phyloP scores from a whole-genome alignment of 2,113 vertebrate genomes.

The Gorsachius goisagi region DNA sequence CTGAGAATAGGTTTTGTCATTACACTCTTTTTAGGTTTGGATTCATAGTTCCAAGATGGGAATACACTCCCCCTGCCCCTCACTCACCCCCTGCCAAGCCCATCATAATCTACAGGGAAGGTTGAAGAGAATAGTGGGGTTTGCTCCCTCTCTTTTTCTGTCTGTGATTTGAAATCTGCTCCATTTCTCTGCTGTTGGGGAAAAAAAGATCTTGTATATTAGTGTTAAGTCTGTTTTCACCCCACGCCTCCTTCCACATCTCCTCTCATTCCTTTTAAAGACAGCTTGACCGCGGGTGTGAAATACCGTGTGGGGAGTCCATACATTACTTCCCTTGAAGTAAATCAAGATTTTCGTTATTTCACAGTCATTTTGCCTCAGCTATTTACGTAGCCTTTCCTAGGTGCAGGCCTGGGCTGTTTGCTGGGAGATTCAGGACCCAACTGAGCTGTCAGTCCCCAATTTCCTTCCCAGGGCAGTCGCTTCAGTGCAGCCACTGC shows the following conservation, averaged over 20 bases:
- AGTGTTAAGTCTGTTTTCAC: background rate
- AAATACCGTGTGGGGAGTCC: background rate
- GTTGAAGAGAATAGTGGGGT: background rate
- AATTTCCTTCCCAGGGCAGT: background rate
- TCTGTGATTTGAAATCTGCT: background rate
- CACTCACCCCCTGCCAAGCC: background rate
- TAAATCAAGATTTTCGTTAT: conserved; percentile 11
- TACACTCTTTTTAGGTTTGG: background rate
- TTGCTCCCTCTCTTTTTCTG: background rate
- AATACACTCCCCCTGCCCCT: background rate
- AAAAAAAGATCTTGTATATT: background rate
- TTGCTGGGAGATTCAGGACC: background rate
- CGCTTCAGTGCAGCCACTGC: background rate
- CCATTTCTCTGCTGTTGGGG: background rate
- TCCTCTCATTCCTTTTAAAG: background rate
- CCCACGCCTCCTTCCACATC: background rate
- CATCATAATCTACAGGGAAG: background rate
- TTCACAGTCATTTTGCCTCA: conserved; percentile 3
- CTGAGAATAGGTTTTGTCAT: background rate
- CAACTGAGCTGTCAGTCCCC: background rate
- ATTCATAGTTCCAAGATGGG: background rate
- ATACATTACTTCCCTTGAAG: background rate
- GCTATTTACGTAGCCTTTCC: background rate
- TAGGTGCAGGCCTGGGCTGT: background rate
- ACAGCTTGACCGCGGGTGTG: background rate